These are phyloP conservation scores for Plectropomus leopardus DNA, from an alignment of 2,113 vertebrate species.

Conservation along the genomic window DNA sequence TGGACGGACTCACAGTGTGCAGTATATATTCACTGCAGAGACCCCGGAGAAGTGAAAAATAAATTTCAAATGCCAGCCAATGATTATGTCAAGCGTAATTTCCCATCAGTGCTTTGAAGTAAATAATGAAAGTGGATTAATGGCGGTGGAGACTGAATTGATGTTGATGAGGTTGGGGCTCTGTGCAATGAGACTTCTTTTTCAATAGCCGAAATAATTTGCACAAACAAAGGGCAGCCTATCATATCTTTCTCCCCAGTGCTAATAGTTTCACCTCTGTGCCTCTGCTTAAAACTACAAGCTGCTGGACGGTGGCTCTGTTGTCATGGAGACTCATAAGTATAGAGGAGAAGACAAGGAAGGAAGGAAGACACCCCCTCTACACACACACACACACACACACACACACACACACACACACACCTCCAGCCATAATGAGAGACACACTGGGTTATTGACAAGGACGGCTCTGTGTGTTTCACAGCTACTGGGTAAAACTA, in stretches of 20 bases:
- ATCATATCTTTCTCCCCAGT: neutral
- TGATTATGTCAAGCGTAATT: conserved; percentile 25
- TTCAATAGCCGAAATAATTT: conserved; percentile 3
- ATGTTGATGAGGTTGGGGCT: conserved; percentile 33
- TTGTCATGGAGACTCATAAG: conserved; percentile 81
- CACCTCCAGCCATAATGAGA: conserved; percentile 57
- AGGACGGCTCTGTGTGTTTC: conserved; percentile 40
- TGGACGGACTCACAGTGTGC: conserved; percentile 3
- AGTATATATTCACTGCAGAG: neutral
- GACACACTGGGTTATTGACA: conserved; percentile 60
- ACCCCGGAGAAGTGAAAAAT: conserved; percentile 1
- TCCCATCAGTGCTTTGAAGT: conserved; percentile 34
- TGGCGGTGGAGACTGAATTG: neutral
- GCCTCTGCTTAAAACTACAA: conserved; percentile 58
- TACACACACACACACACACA: neutral
- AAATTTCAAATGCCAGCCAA: conserved; percentile 2
- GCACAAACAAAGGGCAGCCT: conserved; percentile 26
- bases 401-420: conserved; percentile 26
- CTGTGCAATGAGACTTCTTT: neutral
- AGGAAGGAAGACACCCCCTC: conserved; percentile 21
- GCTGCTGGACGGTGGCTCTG: conserved; percentile 65
- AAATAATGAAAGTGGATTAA: conserved; percentile 25
- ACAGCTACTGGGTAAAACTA: conserved; percentile 37
- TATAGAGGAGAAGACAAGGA: conserved; percentile 67
- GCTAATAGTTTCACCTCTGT: conserved; percentile 61